Percentiles rank a stretch among this genome's conserved stretches.
phyloP scores from a whole-genome alignment of 2,888 invertebrate species.

The Lutraria lutraria region DNA sequence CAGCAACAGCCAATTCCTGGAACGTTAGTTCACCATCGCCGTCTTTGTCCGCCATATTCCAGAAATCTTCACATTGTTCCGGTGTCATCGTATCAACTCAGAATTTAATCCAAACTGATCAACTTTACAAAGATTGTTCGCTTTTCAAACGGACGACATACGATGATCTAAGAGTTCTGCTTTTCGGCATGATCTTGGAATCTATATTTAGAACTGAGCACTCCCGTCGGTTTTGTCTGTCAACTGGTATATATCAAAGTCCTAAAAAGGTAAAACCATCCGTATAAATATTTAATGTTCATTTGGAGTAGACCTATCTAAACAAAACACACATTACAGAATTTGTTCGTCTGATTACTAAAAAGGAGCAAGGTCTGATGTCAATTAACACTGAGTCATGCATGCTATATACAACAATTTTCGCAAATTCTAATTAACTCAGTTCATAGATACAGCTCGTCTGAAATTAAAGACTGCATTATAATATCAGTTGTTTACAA shows the following conservation, averaged over 20 bases:
- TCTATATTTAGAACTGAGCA: background rate
- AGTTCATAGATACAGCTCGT: too few species aligned
- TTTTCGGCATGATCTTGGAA: background rate
- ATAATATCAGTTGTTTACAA: too few species aligned
- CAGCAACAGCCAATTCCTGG: constrained; percentile 27
- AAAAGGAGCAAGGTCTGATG: too few species aligned
- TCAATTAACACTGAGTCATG: too few species aligned
- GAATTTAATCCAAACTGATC: background rate
- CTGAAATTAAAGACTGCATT: too few species aligned
- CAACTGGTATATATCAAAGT: background rate
- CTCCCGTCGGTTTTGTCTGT: background rate
- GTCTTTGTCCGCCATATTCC: constrained; percentile 32
- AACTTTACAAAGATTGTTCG: background rate
- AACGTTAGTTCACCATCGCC: constrained; percentile 28
- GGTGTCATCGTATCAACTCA: constrained; percentile 26
- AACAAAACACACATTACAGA: too few species aligned
- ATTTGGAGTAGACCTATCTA: too few species aligned
- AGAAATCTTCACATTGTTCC: constrained; percentile 38
- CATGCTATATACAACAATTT: too few species aligned
- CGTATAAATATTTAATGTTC: too few species aligned
- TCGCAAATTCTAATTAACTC: too few species aligned
- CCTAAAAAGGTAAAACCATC: background rate
- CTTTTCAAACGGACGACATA: background rate
- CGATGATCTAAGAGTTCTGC: background rate
- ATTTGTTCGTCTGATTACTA: too few species aligned